Conservation (phyloP, 2,113 vertebrate genomes). For the Pseudorasbora parva region DNA sequence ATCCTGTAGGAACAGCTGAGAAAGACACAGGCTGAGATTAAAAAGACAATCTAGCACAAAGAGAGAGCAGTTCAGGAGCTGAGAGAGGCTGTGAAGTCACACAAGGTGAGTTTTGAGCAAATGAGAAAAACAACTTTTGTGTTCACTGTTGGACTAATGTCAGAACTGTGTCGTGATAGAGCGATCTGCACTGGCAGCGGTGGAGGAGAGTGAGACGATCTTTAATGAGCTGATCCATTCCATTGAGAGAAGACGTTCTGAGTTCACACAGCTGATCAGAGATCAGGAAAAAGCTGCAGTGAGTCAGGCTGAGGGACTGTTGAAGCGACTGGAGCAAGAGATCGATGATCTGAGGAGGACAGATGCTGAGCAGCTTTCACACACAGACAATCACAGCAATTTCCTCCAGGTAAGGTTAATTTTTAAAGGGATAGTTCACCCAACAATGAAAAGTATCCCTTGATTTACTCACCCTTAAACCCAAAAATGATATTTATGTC, state of each 20-base stretch:
- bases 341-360: constrained; percentile 46
- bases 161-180: neutral
- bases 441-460: too few relatives aligned
- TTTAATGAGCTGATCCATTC: constrained; percentile 27
- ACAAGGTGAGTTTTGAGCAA: neutral
- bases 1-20: too few relatives aligned
- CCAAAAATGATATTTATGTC: too few relatives aligned
- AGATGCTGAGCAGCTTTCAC: constrained; percentile 43
- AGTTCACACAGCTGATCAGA: constrained; percentile 30
- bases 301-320: constrained; percentile 30
- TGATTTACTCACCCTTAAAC: too few relatives aligned
- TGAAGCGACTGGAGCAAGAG: constrained; percentile 50
- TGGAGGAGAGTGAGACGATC: constrained; percentile 34
- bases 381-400: constrained; percentile 46
- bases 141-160: neutral
- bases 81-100: too few relatives aligned
- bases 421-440: too few relatives aligned
- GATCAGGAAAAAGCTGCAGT: constrained; percentile 42
- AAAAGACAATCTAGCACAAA: too few relatives aligned
- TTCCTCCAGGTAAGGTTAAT: constrained; percentile 47
- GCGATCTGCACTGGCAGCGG: constrained; percentile 24
- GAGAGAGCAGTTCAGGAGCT: too few relatives aligned
- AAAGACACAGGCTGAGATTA: too few relatives aligned
- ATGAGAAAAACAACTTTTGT: neutral
- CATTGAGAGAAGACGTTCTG: neutral